A percentile compares a stretch with the other conserved stretches of the same genome.
Conservation (phyloP, 2,113 vertebrate genomes). For the Acanthisitta chloris region DNA sequence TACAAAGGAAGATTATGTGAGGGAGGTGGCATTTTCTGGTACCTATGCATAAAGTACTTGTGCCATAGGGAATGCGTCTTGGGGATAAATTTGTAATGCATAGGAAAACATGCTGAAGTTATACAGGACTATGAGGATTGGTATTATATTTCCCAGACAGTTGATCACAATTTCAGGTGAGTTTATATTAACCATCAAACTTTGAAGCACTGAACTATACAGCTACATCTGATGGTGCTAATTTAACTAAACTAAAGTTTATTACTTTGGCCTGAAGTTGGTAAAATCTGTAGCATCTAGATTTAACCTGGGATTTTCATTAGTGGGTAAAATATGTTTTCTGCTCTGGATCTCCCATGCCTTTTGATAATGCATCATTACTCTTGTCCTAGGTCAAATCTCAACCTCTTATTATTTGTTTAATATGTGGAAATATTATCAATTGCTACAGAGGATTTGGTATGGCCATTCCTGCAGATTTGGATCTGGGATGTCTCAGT, state of each 20-base stretch:
- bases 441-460: neutral
- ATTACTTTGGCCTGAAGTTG: neutral
- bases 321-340: neutral
- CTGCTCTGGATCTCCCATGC: neutral
- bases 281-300: neutral
- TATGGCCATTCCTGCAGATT: neutral
- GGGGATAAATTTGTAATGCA: neutral
- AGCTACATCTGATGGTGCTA: neutral
- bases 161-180: neutral
- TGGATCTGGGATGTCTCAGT: neutral
- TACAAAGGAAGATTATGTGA: neutral
- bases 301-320: neutral
- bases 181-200: neutral
- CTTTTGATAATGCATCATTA: neutral
- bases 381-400: neutral
- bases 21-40: neutral
- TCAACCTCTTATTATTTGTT: neutral
- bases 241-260: neutral
- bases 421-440: neutral
- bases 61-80: neutral
- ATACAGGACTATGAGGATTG: neutral
- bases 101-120: neutral
- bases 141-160: neutral
- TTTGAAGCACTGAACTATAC: neutral
- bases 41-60: neutral